Percentiles rank a stretch among this genome's conserved stretches.
Conservation (phyloP, 2,797 vertebrate genomes). For the Discoglossus pictus region DNA sequence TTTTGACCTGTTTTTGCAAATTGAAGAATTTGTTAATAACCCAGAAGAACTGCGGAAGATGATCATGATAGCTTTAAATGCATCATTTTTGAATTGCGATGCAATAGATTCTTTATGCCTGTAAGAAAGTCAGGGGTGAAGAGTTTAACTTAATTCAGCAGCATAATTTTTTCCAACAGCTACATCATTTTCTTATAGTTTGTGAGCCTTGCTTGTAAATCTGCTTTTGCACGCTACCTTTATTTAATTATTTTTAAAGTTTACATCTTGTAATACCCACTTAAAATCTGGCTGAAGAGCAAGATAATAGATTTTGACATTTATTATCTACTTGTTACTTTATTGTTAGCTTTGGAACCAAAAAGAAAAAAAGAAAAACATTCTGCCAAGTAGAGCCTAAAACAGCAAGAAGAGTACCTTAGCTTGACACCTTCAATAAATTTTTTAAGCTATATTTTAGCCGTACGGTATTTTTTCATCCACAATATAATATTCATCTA, state of each 20-base stretch:
- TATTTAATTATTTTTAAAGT: slow-evolving; percentile 27
- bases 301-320: slow-evolving; percentile 33
- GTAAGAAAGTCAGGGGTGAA: slow-evolving; percentile 2
- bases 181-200: slow-evolving; percentile 1
- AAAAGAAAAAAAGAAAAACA: slow-evolving; percentile 2
- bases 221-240: slow-evolving; percentile 8
- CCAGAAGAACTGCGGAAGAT: too few species aligned
- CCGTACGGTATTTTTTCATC: slow-evolving; percentile 1
- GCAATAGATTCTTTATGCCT: background rate
- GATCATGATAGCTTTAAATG: background rate
- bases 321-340: slow-evolving; percentile 26
- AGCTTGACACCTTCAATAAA: slow-evolving; percentile 24
- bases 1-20: too few species aligned
- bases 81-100: slow-evolving; percentile 3
- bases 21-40: too few species aligned
- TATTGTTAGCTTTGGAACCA: slow-evolving; percentile 16
- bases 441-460: slow-evolving; percentile 14
- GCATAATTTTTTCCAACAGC: background rate
- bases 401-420: slow-evolving; percentile 6
- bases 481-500: background rate
- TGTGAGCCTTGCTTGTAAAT: slow-evolving; percentile 6
- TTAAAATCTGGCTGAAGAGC: slow-evolving; percentile 14
- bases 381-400: slow-evolving; percentile 18
- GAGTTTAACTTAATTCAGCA: background rate
- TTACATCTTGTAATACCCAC: slow-evolving; percentile 33